A percentile compares a stretch with the other conserved stretches of the same genome.
These are phyloP conservation scores for Limulus polyphemus DNA, from an alignment of 2,888 invertebrate genomes.

Conservation along the genomic window DNA sequence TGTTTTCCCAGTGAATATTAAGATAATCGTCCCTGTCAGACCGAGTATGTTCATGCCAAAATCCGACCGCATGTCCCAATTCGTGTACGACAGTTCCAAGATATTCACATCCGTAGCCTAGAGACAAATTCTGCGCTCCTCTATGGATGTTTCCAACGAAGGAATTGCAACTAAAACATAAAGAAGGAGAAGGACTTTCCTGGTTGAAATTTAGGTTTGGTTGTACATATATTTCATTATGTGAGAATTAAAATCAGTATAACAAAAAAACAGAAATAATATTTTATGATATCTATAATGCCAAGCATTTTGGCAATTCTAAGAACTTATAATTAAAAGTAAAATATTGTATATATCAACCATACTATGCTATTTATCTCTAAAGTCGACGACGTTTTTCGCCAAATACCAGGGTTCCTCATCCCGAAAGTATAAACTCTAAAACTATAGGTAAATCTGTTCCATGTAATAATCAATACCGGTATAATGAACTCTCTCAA, in stretches of 20 bases:
- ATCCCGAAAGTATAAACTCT: too few relatives aligned
- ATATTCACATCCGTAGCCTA: slow-evolving; percentile 17
- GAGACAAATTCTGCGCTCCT: slow-evolving; percentile 17
- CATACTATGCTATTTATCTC: too few relatives aligned
- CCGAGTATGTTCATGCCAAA: slow-evolving; percentile 36
- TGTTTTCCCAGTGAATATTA: slow-evolving; percentile 29
- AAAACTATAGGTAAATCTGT: too few relatives aligned
- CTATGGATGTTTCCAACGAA: slow-evolving; percentile 17
- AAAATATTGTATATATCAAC: too few relatives aligned
- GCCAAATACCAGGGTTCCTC: too few relatives aligned
- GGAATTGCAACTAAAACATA: slow-evolving; percentile 15
- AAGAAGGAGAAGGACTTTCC: neutral
- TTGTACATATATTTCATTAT: neutral
- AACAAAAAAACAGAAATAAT: neutral
- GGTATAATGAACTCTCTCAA: too few relatives aligned
- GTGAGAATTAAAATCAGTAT: neutral
- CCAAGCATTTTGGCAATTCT: too few relatives aligned
- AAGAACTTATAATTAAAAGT: too few relatives aligned
- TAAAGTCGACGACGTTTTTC: too few relatives aligned
- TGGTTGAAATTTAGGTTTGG: too few relatives aligned
- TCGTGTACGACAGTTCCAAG: slow-evolving; percentile 21
- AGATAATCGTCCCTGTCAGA: slow-evolving; percentile 34
- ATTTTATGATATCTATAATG: neutral
- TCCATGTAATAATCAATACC: too few relatives aligned
- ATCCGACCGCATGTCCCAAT: slow-evolving; percentile 23